Evolutionary conservation across 2,888 invertebrate genomes (phyloP), one percentile per base, ranked within the genome.

Genomic region (Pteria penguin): DNA sequence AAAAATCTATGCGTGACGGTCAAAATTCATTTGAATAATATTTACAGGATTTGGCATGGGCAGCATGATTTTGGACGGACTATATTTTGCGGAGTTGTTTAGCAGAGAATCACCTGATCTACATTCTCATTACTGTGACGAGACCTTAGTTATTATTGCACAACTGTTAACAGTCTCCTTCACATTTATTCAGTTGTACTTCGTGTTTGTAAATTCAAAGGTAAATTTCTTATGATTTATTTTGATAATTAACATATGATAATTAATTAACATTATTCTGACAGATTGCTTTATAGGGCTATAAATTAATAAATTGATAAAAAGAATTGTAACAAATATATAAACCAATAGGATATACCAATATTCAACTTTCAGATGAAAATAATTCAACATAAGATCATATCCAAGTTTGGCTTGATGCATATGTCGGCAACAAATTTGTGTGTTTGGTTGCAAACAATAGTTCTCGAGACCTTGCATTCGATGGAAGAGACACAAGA

Each of bases 151-250:
- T 84, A 97, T 97, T 52, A 94, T 98, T 45, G 97, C 98, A 93
- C 98, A 98, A 2, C 94, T 97, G 69, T 94, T 98, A 55, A 98
- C 98, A 92, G 96, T 98, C 95, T 95, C 97, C 84, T 98, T 98
- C 93, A 98, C 98, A 32, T 98, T 98, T 90, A 97, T 97, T 95
- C 98, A 98, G 93, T 97, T 98, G 96, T 98, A 98, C 92, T 98
- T 98, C 92, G 97, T 98, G 91, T 98, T 98, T 93, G 97, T 98
- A 96, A 98, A 98, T 92, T 97, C 98, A 74, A 94, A 98, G 94
- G 98, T 98, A 94, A 95, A 95, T 29, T 18, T 26, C 32, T 1
- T 18, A 4, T 55, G 2, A 0, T 26, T 24, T 8, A 29, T 27
- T 57, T 8, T 11, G 57, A 5, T n/a, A n/a, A n/a, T n/a, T n/a